Base-by-base conservation (phyloP, 2,888 invertebrate genomes). In the Oconnorella tubifera region DNA sequence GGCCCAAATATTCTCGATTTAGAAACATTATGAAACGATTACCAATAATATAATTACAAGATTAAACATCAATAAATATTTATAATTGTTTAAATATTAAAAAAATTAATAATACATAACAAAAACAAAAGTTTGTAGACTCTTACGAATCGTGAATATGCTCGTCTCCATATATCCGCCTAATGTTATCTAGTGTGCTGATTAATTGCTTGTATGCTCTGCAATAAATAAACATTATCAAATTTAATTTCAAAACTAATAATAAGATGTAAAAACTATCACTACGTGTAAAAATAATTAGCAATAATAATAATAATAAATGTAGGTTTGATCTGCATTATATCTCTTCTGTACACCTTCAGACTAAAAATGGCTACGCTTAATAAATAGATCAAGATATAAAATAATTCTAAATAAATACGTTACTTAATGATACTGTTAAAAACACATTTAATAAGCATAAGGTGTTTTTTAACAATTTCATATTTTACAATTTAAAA, bases 181-280 rank as follows among this genome's bases (percentile, higher is more conserved):
- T 91, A 75, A 96, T 91, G 84, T 95, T 95, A 79, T 94, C 95
- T 73, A 97, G 86, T 76, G 90, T 89, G 57, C 94, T 92, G 77
- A 97, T 95, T 64, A 97, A 86, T 82, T 95, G 94, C 80, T 92
- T 92, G 85, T 96, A 97, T 55, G 94, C 93, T 81, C 83, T 83
- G 74, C 28, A 33, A 76, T 68, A 67, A 49, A 60, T 4, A 64
- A 57, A 6, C 40, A 14, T 10, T 19, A 40, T 40, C 40, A 40
- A 40, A 40, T 19, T 14, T 40, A 40, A 10, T 14, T 40, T 40
- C 40, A 14, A 14, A 40, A 14, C 19, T 10, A 40, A 40, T 40
- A 40, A 40, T n/a, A n/a, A n/a, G n/a, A n/a, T n/a, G n/a, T n/a
- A n/a, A n/a, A n/a, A n/a, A n/a, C n/a, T n/a, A n/a, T n/a, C n/a